These are phyloP conservation scores for Aphis craccivora DNA, from an alignment of 1,140 invertebrate genomes.

Conservation along the genomic window DNA sequence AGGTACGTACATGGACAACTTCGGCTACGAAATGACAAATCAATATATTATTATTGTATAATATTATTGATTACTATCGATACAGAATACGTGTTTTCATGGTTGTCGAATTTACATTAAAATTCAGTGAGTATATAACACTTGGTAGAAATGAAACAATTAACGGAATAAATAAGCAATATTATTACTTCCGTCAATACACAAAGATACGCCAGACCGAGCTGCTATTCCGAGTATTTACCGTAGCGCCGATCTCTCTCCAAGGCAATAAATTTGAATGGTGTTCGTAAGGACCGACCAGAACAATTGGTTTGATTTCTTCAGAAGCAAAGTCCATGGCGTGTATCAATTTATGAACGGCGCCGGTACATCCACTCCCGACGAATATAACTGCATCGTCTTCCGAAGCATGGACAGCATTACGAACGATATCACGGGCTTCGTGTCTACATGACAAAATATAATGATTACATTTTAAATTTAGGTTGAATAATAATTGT, in stretches of 20 bases:
- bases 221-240: slow-evolving; percentile 63
- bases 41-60: background rate
- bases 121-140: background rate
- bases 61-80: background rate
- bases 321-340: slow-evolving; percentile 68
- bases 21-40: background rate
- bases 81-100: background rate
- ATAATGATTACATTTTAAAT: background rate
- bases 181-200: background rate
- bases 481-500: background rate
- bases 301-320: slow-evolving; percentile 70
- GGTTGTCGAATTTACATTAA: slow-evolving; percentile 14
- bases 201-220: background rate
- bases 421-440: slow-evolving; percentile 81
- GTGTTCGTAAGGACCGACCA: slow-evolving; percentile 87
- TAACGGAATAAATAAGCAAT: background rate
- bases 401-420: slow-evolving; percentile 80
- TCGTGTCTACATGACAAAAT: slow-evolving; percentile 71
- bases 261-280: slow-evolving; percentile 85
- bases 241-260: slow-evolving; percentile 80
- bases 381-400: slow-evolving; percentile 85
- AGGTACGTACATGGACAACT: background rate
- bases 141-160: background rate
- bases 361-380: slow-evolving; percentile 77
- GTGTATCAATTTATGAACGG: slow-evolving; percentile 75